Conservation (phyloP, 2,113 vertebrate species). For the Nestor notabilis region DNA sequence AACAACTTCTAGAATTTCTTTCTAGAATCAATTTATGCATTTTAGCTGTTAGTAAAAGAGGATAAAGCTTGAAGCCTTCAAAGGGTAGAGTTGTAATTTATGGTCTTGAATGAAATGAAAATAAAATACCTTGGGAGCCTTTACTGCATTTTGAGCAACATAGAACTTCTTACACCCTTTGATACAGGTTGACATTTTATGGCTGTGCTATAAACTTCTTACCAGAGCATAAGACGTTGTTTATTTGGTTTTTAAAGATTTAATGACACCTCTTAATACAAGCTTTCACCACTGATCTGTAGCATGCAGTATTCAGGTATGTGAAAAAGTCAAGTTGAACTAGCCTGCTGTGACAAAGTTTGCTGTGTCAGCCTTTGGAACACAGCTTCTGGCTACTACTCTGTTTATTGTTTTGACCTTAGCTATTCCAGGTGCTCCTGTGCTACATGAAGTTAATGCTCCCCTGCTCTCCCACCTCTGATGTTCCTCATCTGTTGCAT, state of each 20-base stretch:
- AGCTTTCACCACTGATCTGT: neutral
- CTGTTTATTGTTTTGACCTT: neutral
- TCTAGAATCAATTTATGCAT: neutral
- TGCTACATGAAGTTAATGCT: neutral
- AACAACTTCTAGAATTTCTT: neutral
- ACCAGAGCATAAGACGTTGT: neutral
- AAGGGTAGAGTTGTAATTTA: neutral
- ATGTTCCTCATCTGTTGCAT: neutral
- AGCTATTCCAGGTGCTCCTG: neutral
- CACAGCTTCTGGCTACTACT: neutral
- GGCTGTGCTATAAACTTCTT: neutral
- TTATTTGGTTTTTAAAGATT: neutral
- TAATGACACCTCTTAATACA: neutral
- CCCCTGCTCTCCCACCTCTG: neutral
- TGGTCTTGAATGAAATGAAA: neutral
- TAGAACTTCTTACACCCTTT: neutral
- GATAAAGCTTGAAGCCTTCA: neutral
- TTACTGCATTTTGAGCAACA: neutral
- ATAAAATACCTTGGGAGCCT: neutral
- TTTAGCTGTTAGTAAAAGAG: neutral
- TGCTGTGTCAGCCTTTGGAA: neutral
- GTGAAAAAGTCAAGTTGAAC: neutral
- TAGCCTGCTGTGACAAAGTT: neutral
- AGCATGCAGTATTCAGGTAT: neutral
- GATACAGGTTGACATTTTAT: neutral